Percentiles rank a stretch among this genome's conserved stretches.
phyloP scores from a whole-genome alignment of 2,113 vertebrate species.

The Xiphophorus maculatus region DNA sequence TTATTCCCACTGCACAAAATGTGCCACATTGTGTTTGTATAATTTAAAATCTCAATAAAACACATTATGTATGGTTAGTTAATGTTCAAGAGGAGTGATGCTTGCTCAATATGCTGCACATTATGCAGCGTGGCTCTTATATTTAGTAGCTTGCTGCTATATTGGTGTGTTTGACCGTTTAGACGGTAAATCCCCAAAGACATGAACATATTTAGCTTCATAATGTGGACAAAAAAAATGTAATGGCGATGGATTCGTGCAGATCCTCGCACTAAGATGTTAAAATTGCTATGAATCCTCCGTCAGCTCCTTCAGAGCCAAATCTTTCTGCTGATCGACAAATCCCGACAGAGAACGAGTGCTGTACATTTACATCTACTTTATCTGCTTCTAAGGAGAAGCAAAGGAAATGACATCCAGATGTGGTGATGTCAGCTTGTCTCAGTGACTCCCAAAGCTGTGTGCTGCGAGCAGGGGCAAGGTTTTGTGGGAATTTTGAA shows the following conservation, averaged over 20 bases:
- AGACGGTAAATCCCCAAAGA: constrained; percentile 1
- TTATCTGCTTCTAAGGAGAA: constrained; percentile 46
- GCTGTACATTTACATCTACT: constrained; percentile 21
- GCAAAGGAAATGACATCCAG: constrained; percentile 63
- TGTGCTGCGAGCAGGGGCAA: constrained; percentile 33
- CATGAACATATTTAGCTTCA: background rate
- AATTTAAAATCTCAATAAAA: no score
- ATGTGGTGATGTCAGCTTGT: constrained; percentile 75
- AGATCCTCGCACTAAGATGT: background rate
- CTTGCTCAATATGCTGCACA: no score
- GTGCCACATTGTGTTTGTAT: no score
- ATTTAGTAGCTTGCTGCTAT: background rate
- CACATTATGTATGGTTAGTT: no score
- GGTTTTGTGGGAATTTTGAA: constrained; percentile 50
- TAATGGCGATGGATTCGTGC: background rate
- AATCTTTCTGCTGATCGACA: background rate
- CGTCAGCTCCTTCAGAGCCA: background rate
- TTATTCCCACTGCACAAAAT: no score
- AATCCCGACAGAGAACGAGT: background rate
- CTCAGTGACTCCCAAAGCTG: constrained; percentile 39
- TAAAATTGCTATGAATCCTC: background rate
- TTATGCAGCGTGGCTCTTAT: background rate
- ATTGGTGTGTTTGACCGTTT: background rate
- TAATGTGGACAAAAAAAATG: background rate
- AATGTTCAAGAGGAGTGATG: no score